Percentiles rank a stretch among this genome's conserved stretches.
Evolutionary conservation across 1,140 invertebrate species (phyloP).

Genomic region (Aphidius ervi): DNA sequence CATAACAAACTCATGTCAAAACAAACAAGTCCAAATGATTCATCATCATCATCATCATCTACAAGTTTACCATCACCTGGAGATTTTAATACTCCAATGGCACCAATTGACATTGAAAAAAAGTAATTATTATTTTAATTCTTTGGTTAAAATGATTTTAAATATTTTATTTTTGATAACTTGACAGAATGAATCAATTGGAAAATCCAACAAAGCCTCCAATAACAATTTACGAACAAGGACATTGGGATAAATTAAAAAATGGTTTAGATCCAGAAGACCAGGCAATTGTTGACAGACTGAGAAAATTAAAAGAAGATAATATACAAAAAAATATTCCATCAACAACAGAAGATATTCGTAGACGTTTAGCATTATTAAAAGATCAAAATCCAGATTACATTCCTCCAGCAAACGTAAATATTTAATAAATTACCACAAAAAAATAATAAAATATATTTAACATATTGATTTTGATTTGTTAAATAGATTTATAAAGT

Average conservation of each 20-base stretch:
- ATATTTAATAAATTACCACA: not conserved
- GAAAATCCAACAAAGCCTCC: slow-evolving; percentile 48
- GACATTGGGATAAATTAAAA: slow-evolving; percentile 42
- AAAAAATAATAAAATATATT: slow-evolving; percentile 3
- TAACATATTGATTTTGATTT: not conserved
- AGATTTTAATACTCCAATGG: slow-evolving; percentile 24
- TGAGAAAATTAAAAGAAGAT: slow-evolving; percentile 43
- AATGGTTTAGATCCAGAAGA: slow-evolving; percentile 42
- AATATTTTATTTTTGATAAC: not conserved
- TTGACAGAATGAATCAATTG: slow-evolving; percentile 39
- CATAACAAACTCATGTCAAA: slow-evolving; percentile 33
- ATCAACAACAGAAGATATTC: slow-evolving; percentile 45
- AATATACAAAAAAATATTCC: slow-evolving; percentile 30
- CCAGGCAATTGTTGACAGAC: slow-evolving; percentile 45
- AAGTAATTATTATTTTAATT: slow-evolving; percentile 30
- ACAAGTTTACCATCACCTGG: slow-evolving; percentile 22
- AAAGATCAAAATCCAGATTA: slow-evolving; percentile 39
- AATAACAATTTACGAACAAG: slow-evolving; percentile 44
- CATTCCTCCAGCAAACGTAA: slow-evolving; percentile 29
- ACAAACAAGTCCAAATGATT: slow-evolving; percentile 10
- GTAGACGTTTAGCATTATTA: slow-evolving; percentile 41
- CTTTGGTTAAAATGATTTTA: no score
- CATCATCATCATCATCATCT: slow-evolving; percentile 10
- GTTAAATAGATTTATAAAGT: slow-evolving; percentile 35
- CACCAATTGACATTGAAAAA: slow-evolving; percentile 40